Evolutionary conservation across 2,888 invertebrate genomes (phyloP).

Genomic region (Dryococelus australis): DNA sequence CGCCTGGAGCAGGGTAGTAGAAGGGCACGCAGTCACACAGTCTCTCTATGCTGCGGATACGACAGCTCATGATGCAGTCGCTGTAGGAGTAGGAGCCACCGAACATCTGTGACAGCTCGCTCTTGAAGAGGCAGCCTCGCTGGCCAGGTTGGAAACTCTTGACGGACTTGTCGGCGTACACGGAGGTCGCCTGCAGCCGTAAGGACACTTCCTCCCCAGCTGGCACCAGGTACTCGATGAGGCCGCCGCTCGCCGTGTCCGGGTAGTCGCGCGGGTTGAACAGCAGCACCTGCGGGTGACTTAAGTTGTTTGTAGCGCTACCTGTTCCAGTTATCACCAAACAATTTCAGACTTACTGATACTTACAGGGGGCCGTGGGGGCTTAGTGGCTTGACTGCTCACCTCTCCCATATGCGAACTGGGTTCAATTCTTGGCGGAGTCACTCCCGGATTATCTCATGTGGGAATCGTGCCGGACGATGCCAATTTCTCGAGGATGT

Average conservation of each 20-base stretch:
- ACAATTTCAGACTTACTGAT: too few relatives aligned
- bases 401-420: too few relatives aligned
- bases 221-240: constrained; percentile 60
- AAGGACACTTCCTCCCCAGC: constrained; percentile 58
- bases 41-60: constrained; percentile 61
- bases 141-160: constrained; percentile 51
- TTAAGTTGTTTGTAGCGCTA: constrained; percentile 34
- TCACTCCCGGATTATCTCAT: too few relatives aligned
- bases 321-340: too few relatives aligned
- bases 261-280: constrained; percentile 67
- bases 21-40: constrained; percentile 69
- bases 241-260: constrained; percentile 65
- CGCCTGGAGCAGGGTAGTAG: constrained; percentile 60
- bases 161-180: constrained; percentile 44
- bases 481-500: too few relatives aligned
- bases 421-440: too few relatives aligned
- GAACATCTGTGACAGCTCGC: constrained; percentile 50
- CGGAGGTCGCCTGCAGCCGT: constrained; percentile 49
- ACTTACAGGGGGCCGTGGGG: too few relatives aligned
- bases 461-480: too few relatives aligned
- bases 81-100: constrained; percentile 65
- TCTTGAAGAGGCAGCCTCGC: constrained; percentile 57
- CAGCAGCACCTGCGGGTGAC: constrained; percentile 60
- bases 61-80: constrained; percentile 68
- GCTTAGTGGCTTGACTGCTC: too few relatives aligned